Evolutionary conservation across 2,888 invertebrate genomes (phyloP), one percentile per base, ranked within the genome.

Genomic region (Drosophila meridionalis): DNA sequence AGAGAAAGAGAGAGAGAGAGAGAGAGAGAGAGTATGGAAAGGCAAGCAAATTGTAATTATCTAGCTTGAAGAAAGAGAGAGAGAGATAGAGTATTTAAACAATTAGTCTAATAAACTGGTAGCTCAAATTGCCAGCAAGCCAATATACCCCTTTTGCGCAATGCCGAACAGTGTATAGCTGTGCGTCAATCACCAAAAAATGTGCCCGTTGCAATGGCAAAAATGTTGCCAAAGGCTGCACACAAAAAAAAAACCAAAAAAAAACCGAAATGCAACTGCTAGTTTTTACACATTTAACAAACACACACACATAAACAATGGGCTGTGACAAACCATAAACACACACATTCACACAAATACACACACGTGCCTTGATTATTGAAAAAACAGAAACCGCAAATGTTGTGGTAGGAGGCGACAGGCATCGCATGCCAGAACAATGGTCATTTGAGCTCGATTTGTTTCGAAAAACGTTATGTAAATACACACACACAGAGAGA

Each of bases 361-460:
- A 52, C 20, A 42, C 47, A 72, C 69, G 78, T 78, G 76, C 62
- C 68, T 73, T 73, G 76, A 80, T 76, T 78, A 78, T 78, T 80
- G 78, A 78, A 80, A 80, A 78, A 80, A 76, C 68, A 65, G 64
- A 72, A 78, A 76, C 78, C 78, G 57, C 78, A 80, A 80, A 69
- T 76, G 80, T 72, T 57, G 36, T 53, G 42, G 63, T 20, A 50
- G 32, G 59, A 43, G 53, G 47, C 38, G 47, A 42, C 20, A 60
- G 64, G 56, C 68, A 40, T 42, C 50, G 76, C 47, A 59, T 45
- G 72, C 53, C 66, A 70, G 63, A 57, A 61, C 71, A 66, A 53
- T 62, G 69, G 55, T 59, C 72, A 80, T 78, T 87, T 76, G 69
- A 76, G 88, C 88, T 86, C 88, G 81, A 88, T 88, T 87, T 88